Evolutionary conservation across 1,140 invertebrate species (phyloP).

Genomic region (Cepaea nemoralis): DNA sequence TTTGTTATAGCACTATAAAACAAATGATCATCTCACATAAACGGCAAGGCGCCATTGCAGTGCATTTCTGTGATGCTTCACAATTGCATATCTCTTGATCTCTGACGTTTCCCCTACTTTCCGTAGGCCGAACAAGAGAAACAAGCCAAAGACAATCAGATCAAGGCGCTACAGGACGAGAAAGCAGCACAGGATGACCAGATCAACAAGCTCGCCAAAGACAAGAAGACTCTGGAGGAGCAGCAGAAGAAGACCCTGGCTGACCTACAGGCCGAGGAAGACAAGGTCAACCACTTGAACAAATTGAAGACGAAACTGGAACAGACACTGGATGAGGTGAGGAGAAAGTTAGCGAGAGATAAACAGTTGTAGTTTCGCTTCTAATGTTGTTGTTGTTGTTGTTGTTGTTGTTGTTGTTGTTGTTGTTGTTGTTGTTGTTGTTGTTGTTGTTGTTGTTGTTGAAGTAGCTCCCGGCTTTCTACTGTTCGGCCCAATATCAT

Average conservation of each 20-base stretch:
- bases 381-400: no score
- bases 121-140: conserved; percentile 85
- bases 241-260: conserved; percentile 94
- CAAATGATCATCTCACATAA: no score
- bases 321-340: conserved; percentile 91
- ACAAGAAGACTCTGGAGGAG: conserved; percentile 97
- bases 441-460: no score
- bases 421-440: no score
- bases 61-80: no score
- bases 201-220: conserved; percentile 99
- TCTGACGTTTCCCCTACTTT: not conserved
- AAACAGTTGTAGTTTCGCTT: no score
- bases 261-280: conserved; percentile 96
- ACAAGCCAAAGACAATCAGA: conserved; percentile 98
- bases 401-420: no score
- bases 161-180: conserved; percentile 92
- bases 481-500: no score
- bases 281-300: conserved; percentile 99
- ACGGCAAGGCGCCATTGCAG: no score
- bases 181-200: conserved; percentile 99
- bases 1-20: no score
- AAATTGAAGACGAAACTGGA: conserved; percentile 98
- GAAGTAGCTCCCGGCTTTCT: no score
- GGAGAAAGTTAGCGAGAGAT: no score
- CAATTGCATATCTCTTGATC: not conserved